These are phyloP conservation scores for Poeciliopsis turneri DNA, from an alignment of 2,797 vertebrate species.

Conservation along the genomic window DNA sequence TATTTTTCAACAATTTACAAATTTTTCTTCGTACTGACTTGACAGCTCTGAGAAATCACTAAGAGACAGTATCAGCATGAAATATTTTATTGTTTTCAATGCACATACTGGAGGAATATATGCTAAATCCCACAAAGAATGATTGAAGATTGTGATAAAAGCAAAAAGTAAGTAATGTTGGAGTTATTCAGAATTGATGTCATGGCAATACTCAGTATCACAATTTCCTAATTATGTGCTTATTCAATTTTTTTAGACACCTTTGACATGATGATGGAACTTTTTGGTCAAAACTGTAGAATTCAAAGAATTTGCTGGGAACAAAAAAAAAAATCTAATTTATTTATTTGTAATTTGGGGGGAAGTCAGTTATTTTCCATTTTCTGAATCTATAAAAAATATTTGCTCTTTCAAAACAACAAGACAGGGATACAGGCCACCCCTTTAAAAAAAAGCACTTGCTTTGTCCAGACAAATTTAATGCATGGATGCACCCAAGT, in stretches of 20 bases:
- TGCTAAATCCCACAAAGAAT: background rate
- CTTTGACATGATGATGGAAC: background rate
- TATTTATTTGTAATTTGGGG: background rate
- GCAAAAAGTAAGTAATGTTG: background rate
- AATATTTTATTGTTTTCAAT: background rate
- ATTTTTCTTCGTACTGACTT: background rate
- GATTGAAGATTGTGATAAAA: background rate
- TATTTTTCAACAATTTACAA: background rate
- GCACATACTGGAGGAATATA: background rate
- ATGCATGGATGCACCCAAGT: background rate
- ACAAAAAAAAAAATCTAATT: too few relatives aligned
- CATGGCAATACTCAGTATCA: background rate
- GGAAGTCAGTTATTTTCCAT: background rate
- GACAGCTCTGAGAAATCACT: background rate
- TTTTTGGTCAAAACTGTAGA: background rate
- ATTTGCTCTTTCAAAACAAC: background rate
- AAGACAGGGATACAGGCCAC: background rate
- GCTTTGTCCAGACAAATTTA: background rate
- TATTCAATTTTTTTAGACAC: background rate
- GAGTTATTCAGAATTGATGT: background rate
- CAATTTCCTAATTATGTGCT: background rate
- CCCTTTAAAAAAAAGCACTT: background rate
- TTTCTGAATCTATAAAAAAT: background rate
- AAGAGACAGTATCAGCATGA: background rate
- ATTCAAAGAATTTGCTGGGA: background rate